Conservation (phyloP, 2,797 vertebrate genomes). For the Adelosebastes latens region DNA sequence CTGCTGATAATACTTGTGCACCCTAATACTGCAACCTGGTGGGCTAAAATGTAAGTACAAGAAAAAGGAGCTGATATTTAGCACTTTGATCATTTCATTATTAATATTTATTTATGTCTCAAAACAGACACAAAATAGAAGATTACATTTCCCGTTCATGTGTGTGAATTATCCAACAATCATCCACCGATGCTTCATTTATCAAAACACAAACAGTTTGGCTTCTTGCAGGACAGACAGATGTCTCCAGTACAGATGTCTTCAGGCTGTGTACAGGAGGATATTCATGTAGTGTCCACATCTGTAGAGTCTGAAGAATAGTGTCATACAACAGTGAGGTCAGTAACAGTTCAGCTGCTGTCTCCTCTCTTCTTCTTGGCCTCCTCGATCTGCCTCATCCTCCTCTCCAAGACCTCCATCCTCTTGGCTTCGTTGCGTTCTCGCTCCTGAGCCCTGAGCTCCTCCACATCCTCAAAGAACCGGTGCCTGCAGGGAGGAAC, state of each 20-base stretch:
- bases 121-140: slow-evolving; percentile 29
- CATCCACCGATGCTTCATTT: neutral
- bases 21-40: slow-evolving; percentile 43
- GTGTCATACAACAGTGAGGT: neutral
- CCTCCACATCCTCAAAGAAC: slow-evolving; percentile 77
- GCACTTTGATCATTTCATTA: neutral
- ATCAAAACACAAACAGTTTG: neutral
- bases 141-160: neutral
- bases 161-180: neutral
- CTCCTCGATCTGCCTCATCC: slow-evolving; percentile 75
- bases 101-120: neutral
- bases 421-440: slow-evolving; percentile 57
- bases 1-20: no score
- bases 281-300: neutral
- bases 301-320: neutral
- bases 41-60: neutral
- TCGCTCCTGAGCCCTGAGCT: slow-evolving; percentile 75
- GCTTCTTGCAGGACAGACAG: neutral
- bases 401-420: slow-evolving; percentile 77
- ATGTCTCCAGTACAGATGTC: neutral
- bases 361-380: slow-evolving; percentile 69
- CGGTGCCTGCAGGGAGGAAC: slow-evolving; percentile 64
- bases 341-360: slow-evolving; percentile 22
- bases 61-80: neutral
- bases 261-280: neutral